Evolutionary conservation across 2,888 invertebrate genomes (phyloP).

Genomic region (Mycogona germanica): DNA sequence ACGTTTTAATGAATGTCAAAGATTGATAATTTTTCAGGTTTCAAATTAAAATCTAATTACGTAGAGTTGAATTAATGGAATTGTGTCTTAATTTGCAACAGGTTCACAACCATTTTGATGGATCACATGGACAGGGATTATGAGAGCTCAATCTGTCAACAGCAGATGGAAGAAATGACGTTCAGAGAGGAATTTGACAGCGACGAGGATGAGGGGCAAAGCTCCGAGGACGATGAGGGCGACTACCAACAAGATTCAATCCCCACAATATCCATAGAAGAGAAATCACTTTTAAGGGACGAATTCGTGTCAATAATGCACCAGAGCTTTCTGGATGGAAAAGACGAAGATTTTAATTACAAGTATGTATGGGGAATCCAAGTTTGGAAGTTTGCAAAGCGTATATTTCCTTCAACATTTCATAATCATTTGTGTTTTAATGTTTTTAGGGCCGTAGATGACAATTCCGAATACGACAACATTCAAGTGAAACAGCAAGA

Average conservation of each 20-base stretch:
- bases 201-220: slow-evolving; percentile 16
- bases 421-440: slow-evolving; percentile 12
- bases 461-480: slow-evolving; percentile 66
- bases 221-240: neutral
- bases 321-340: slow-evolving; percentile 66
- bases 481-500: slow-evolving; percentile 59
- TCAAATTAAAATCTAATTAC: neutral
- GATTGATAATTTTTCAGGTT: no score
- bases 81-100: slow-evolving; percentile 21
- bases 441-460: slow-evolving; percentile 51
- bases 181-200: slow-evolving; percentile 30
- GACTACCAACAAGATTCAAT: slow-evolving; percentile 22
- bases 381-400: no score
- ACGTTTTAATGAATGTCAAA: no score
- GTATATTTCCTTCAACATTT: neutral
- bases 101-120: slow-evolving; percentile 61
- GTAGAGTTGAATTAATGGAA: neutral
- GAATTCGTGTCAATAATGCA: slow-evolving; percentile 80
- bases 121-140: slow-evolving; percentile 65
- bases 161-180: slow-evolving; percentile 36
- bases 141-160: slow-evolving; percentile 48
- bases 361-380: no score
- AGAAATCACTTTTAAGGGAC: slow-evolving; percentile 49
- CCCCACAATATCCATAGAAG: slow-evolving; percentile 29
- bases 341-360: slow-evolving; percentile 73